Percentiles rank a stretch among this genome's conserved stretches.
phyloP scores from a whole-genome alignment of 1,140 invertebrate genomes.

The Micrasema longulum region DNA sequence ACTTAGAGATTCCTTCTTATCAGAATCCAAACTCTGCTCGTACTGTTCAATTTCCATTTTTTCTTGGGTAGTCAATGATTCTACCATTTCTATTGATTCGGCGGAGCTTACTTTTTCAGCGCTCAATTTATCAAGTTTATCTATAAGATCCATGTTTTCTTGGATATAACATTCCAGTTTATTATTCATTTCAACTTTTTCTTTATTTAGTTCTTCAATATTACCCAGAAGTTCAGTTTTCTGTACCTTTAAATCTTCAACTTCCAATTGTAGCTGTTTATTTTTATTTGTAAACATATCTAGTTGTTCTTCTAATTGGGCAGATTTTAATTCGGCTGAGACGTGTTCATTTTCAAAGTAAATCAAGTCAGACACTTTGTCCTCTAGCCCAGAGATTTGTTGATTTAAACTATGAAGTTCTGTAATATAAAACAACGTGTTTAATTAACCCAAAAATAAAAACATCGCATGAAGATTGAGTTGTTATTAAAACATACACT shows the following conservation, averaged over 20 bases:
- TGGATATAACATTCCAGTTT: constrained; percentile 73
- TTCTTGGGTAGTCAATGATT: constrained; percentile 73
- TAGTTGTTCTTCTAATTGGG: constrained; percentile 77
- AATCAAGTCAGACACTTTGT: constrained; percentile 69
- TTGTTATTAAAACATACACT: neutral
- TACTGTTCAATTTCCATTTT: constrained; percentile 71
- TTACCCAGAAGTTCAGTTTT: constrained; percentile 68
- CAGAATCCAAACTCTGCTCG: constrained; percentile 57
- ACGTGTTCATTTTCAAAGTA: constrained; percentile 72
- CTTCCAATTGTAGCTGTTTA: constrained; percentile 67
- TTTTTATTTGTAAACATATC: constrained; percentile 68
- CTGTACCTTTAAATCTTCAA: constrained; percentile 68
- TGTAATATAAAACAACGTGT: constrained; percentile 59
- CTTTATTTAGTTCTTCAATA: constrained; percentile 69
- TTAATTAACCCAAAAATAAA: constrained; percentile 1
- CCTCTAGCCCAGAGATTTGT: constrained; percentile 71
- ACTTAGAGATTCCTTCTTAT: constrained; percentile 24
- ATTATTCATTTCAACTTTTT: constrained; percentile 69
- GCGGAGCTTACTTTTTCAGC: constrained; percentile 75
- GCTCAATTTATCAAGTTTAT: constrained; percentile 76
- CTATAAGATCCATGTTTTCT: constrained; percentile 76
- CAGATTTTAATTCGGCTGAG: constrained; percentile 77
- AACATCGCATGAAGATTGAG: neutral
- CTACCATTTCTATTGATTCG: constrained; percentile 78
- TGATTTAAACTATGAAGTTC: constrained; percentile 70